Base-by-base conservation (phyloP, 2,888 invertebrate species). In the Capitulum mitella region DNA sequence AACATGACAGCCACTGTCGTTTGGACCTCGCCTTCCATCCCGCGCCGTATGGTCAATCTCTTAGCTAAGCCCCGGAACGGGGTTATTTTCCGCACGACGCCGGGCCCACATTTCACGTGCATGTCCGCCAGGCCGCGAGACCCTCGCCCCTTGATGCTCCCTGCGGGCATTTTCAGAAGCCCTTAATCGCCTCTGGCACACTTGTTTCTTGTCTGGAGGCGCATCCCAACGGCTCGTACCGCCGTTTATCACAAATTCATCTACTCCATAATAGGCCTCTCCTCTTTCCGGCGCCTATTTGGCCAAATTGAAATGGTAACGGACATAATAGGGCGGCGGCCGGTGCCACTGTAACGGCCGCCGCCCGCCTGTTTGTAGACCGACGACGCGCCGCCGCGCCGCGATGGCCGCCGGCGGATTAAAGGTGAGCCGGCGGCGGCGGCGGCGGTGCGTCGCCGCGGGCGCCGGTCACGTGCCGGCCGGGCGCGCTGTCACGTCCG, bases 241-340 rank as follows among this genome's bases (percentile, higher is more conserved):
- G 70, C 70, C 70, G 70, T 70, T 70, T 70, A 70, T 70, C 70
- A 70, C 70, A 70, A 70, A 70, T 70, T 70, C 70, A 70, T 70
- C 70, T 40, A 70, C 70, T 70, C 70, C 26, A 26, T 40, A 70
- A 70, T 70, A n/a, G 70, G 70, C 3, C 26, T 22, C 70, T 19
- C 70, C 70, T 70, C 70, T 70, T 70, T 70, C 70, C 10, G 40
- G 10, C 70, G 26, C 26, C 37, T 40, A 70, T 70, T 70, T 70
- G 70, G 70, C 70, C 70, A 70, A 70, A 70, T 70, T 70, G 70
- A 70, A 70, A 70, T 40, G 70, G 70, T 40, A 70, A 70, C 70
- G 40, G 70, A 70, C 70, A 40, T 70, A 70, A 70, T 70, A 70
- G 70, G 22, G 40, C 37, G 70, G n/a, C n/a, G 58, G n/a, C 29